These are phyloP conservation scores for Cygnus buccinator DNA, from an alignment of 2,113 vertebrate species.

Conservation along the genomic window DNA sequence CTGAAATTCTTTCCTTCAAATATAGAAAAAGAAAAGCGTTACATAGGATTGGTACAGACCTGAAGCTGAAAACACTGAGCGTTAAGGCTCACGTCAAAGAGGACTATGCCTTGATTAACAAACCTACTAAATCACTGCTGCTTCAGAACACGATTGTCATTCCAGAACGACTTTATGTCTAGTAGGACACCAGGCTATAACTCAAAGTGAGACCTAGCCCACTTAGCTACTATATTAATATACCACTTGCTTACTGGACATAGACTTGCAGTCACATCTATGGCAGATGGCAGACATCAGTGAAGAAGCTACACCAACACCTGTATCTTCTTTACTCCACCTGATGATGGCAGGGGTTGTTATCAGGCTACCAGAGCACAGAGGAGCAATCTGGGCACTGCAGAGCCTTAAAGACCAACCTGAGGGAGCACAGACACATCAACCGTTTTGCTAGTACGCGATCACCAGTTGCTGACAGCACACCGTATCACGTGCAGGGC, in stretches of 20 bases:
- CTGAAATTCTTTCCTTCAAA: background rate
- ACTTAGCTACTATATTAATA: background rate
- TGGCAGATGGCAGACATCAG: slow-evolving; percentile 27
- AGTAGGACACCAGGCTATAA: background rate
- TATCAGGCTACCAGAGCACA: slow-evolving; percentile 73
- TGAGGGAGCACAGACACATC: slow-evolving; percentile 67
- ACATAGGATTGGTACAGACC: background rate
- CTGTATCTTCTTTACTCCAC: slow-evolving; percentile 77
- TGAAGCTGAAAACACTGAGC: background rate
- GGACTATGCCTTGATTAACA: background rate
- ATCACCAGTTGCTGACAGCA: background rate
- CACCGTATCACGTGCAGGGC: background rate
- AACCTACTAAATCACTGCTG: background rate
- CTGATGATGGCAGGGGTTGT: slow-evolving; percentile 70
- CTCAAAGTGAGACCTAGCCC: background rate
- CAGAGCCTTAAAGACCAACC: slow-evolving; percentile 36
- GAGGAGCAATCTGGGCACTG: slow-evolving; percentile 71
- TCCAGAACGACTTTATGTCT: background rate
- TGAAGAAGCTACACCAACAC: slow-evolving; percentile 47
- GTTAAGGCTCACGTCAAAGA: background rate
- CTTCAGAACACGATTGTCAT: background rate
- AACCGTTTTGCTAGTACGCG: slow-evolving; percentile 32
- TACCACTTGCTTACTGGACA: background rate
- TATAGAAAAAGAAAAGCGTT: background rate
- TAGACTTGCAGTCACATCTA: background rate